These are phyloP conservation scores for Sprattus sprattus DNA, from an alignment of 2,113 vertebrate genomes.

Conservation along the genomic window DNA sequence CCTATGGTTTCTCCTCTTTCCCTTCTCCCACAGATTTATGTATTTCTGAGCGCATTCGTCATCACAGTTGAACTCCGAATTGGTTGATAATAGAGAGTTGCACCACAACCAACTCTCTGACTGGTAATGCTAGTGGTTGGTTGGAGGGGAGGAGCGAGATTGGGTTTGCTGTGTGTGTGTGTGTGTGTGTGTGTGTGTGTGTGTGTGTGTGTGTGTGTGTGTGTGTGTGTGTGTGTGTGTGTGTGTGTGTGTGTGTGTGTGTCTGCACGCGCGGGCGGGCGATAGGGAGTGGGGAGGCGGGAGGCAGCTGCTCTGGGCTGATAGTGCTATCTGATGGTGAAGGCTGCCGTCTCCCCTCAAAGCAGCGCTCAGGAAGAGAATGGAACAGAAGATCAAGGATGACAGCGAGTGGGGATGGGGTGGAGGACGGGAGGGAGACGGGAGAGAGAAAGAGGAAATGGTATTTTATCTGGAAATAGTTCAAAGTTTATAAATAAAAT, in stretches of 20 bases:
- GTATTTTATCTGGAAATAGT: slow-evolving; percentile 82
- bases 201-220: slow-evolving; percentile 45
- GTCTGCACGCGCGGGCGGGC: slow-evolving; percentile 26
- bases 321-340: slow-evolving; percentile 80
- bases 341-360: slow-evolving; percentile 73
- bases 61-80: slow-evolving; percentile 6
- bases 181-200: slow-evolving; percentile 35
- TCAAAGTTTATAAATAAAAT: slow-evolving; percentile 87
- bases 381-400: slow-evolving; percentile 82
- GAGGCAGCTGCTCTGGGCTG: slow-evolving; percentile 75
- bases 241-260: slow-evolving; percentile 46
- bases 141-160: not conserved
- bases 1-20: not conserved
- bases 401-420: slow-evolving; percentile 59
- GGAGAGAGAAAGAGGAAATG: slow-evolving; percentile 67
- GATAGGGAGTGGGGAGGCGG: slow-evolving; percentile 35
- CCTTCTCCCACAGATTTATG: not conserved
- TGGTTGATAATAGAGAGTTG: not conserved
- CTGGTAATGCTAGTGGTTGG: slow-evolving; percentile 45
- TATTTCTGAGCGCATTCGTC: not conserved
- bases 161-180: slow-evolving; percentile 42
- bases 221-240: slow-evolving; percentile 43
- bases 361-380: slow-evolving; percentile 79
- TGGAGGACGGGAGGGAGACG: not conserved
- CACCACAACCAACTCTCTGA: not conserved